Evolutionary conservation across 2,113 vertebrate genomes (phyloP).

Genomic region (Xiphorhynchus elegans): DNA sequence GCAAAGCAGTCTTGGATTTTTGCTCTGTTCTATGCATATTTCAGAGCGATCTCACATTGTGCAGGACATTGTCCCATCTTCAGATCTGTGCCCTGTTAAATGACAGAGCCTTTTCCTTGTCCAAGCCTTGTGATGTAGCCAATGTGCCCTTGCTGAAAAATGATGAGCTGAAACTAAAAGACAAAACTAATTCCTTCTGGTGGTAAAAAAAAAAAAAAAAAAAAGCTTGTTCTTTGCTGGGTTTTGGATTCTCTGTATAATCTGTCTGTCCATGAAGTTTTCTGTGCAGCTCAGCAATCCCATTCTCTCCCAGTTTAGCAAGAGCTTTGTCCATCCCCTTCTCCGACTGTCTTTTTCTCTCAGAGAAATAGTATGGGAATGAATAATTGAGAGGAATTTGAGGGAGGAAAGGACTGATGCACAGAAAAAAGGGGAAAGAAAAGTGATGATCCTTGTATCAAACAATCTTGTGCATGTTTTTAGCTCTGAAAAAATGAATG

Average conservation of each 20-base stretch:
- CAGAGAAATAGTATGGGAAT: not conserved
- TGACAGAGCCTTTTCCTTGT: constrained; percentile 29
- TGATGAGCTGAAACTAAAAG: not conserved
- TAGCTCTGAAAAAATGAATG: not conserved
- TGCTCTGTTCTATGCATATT: constrained; percentile 47
- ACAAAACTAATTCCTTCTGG: not conserved
- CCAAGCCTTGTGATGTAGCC: not conserved
- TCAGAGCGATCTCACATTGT: not conserved
- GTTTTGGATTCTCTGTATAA: not conserved
- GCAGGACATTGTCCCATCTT: constrained; percentile 32
- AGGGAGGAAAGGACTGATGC: not conserved
- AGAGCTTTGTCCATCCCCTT: not conserved
- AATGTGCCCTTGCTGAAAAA: not conserved
- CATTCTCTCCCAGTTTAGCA: not conserved
- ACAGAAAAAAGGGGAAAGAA: not conserved
- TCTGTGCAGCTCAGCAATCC: not conserved
- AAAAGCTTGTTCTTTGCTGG: not conserved
- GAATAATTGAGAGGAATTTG: not conserved
- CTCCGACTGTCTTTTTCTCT: not conserved
- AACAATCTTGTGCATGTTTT: not conserved
- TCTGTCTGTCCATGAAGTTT: not conserved
- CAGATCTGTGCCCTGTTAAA: constrained; percentile 10
- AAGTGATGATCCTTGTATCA: not conserved
- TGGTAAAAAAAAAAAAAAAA: not conserved
- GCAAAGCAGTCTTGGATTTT: constrained; percentile 56